These are phyloP conservation scores for Charadrius vociferus DNA, from an alignment of 2,113 vertebrate species.

Conservation along the genomic window DNA sequence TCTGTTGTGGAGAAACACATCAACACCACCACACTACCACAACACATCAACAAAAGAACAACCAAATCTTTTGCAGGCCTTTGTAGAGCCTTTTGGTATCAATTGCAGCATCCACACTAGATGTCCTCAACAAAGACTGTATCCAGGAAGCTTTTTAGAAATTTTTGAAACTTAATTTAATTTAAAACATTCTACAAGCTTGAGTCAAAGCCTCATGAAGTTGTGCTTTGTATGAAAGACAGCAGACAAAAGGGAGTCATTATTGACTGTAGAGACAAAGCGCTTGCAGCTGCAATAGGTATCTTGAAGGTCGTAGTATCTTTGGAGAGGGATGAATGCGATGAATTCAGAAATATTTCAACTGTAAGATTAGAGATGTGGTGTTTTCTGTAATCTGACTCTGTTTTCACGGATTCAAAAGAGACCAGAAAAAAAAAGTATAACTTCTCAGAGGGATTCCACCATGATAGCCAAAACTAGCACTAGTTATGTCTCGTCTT, in stretches of 20 bases:
- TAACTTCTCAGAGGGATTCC: neutral
- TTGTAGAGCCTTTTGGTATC: neutral
- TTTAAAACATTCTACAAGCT: neutral
- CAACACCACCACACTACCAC: neutral
- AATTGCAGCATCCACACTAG: neutral
- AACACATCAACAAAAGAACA: neutral
- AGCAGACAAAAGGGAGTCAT: neutral
- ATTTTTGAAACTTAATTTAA: neutral
- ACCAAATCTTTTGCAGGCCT: neutral
- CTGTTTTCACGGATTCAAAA: neutral
- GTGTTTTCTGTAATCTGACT: neutral
- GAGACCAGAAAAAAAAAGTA: neutral
- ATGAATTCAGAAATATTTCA: neutral
- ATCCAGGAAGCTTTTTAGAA: neutral
- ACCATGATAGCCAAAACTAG: neutral
- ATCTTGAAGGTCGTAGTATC: neutral
- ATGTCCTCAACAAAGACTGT: neutral
- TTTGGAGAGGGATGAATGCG: neutral
- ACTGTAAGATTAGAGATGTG: neutral
- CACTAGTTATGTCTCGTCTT: neutral
- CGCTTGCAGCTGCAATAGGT: neutral
- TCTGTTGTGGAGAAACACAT: neutral
- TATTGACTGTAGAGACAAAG: neutral
- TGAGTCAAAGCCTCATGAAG: neutral
- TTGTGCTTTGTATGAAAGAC: neutral